Evolutionary conservation across 2,888 invertebrate species (phyloP).

Genomic region (Neoitamus cyanurus): DNA sequence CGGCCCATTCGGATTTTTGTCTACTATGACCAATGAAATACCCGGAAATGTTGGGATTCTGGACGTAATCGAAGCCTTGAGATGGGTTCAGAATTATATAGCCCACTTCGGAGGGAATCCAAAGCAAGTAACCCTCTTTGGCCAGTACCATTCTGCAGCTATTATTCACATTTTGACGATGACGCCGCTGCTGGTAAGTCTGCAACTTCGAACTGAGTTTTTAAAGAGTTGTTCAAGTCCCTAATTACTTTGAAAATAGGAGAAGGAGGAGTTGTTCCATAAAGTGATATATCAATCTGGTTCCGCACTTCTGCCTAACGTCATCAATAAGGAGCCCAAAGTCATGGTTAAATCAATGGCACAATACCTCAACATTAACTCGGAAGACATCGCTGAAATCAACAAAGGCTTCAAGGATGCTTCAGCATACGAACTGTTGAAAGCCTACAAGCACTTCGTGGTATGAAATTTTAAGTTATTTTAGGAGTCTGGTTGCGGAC

Average conservation of each 20-base stretch:
- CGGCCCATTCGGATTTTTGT: slow-evolving; percentile 69
- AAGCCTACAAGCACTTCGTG: neutral
- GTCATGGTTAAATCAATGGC: neutral
- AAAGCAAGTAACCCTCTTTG: slow-evolving; percentile 63
- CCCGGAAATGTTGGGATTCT: slow-evolving; percentile 70
- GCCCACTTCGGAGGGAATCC: slow-evolving; percentile 65
- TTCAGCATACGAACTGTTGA: neutral
- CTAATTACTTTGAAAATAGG: neutral
- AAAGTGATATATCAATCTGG: slow-evolving; percentile 66
- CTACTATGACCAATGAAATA: slow-evolving; percentile 67
- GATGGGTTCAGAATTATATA: slow-evolving; percentile 67
- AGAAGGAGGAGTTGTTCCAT: slow-evolving; percentile 62
- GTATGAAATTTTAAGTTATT: neutral
- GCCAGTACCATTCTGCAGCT: slow-evolving; percentile 65
- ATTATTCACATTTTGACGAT: slow-evolving; percentile 62
- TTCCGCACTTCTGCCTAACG: slow-evolving; percentile 59
- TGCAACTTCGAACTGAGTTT: neutral
- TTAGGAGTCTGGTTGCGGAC: too few species aligned
- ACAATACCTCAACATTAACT: neutral
- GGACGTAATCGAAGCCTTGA: too few species aligned
- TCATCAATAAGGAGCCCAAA: neutral
- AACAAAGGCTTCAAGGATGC: neutral
- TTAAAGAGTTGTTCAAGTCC: neutral
- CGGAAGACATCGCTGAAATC: neutral
- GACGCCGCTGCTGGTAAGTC: slow-evolving; percentile 57